Conservation (phyloP, 2,113 vertebrate species). For the Lepus americanus region DNA sequence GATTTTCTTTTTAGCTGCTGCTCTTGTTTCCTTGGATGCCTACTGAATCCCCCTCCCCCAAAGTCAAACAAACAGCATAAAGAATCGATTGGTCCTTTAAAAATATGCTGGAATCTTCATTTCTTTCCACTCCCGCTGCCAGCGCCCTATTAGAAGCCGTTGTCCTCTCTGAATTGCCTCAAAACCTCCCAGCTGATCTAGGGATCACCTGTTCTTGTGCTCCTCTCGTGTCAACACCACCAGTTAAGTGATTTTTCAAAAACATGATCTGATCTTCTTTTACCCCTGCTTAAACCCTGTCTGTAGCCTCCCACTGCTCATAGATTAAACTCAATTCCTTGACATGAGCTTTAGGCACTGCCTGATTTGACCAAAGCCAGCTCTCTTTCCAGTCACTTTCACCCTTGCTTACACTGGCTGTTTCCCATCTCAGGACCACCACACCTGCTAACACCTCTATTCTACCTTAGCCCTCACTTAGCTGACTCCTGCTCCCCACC, state of each 20-base stretch:
- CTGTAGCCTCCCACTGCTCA: background rate
- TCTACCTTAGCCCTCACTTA: background rate
- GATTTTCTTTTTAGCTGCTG: background rate
- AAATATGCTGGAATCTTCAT: background rate
- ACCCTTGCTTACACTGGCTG: background rate
- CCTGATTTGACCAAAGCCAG: background rate
- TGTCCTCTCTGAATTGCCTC: background rate
- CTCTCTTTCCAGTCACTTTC: background rate
- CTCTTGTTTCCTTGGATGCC: background rate
- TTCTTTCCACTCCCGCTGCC: slow-evolving; percentile 1
- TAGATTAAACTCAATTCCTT: background rate
- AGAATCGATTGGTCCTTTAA: background rate
- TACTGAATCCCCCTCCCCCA: too few species aligned
- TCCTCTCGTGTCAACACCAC: background rate
- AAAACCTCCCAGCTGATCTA: background rate
- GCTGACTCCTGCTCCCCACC: background rate
- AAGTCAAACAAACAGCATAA: background rate
- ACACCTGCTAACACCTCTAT: background rate
- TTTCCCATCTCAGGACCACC: background rate
- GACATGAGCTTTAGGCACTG: background rate
- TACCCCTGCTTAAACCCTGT: background rate
- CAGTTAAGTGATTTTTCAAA: background rate
- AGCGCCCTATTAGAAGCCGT: background rate
- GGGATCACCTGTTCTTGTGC: slow-evolving; percentile 2
- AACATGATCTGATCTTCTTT: background rate